Evolutionary conservation across 2,888 invertebrate genomes (phyloP).

Genomic region (Drepana falcataria): DNA sequence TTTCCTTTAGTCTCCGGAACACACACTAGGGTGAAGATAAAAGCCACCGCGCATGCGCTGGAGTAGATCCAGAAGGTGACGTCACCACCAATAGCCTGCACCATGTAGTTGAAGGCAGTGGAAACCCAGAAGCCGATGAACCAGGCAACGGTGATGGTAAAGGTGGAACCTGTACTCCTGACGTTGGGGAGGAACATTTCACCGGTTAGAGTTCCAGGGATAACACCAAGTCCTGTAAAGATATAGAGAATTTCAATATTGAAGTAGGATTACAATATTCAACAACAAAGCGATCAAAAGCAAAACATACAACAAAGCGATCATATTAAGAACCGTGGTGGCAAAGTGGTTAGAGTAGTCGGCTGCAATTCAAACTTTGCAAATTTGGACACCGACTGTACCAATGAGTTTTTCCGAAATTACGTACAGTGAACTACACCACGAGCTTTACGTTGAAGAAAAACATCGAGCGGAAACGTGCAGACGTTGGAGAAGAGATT

Average conservation of each 20-base stretch:
- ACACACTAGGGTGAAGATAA: slow-evolving; percentile 3
- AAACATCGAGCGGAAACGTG: no score
- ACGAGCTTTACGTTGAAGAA: no score
- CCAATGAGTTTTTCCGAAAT: no score
- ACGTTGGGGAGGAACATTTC: slow-evolving; percentile 7
- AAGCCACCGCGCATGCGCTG: slow-evolving; percentile 2
- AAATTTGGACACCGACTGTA: no score
- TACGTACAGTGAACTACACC: no score
- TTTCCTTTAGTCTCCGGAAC: slow-evolving; percentile 10
- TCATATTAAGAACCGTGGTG: no score
- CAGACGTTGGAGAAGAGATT: no score
- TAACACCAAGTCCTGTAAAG: slow-evolving; percentile 5
- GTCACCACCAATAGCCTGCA: background rate
- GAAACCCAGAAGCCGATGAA: slow-evolving; percentile 1
- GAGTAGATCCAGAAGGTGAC: slow-evolving; percentile 8
- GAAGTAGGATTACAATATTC: background rate
- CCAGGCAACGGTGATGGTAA: slow-evolving; percentile 3
- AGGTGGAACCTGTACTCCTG: slow-evolving; percentile 2
- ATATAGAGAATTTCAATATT: background rate
- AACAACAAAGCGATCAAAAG: no score
- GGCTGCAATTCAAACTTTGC: no score
- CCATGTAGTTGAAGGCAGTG: slow-evolving; percentile 2
- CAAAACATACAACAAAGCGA: no score
- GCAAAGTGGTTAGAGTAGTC: no score
- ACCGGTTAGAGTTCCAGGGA: slow-evolving; percentile 4